Conservation (phyloP, 2,888 invertebrate species). For the Crioceris asparagi region DNA sequence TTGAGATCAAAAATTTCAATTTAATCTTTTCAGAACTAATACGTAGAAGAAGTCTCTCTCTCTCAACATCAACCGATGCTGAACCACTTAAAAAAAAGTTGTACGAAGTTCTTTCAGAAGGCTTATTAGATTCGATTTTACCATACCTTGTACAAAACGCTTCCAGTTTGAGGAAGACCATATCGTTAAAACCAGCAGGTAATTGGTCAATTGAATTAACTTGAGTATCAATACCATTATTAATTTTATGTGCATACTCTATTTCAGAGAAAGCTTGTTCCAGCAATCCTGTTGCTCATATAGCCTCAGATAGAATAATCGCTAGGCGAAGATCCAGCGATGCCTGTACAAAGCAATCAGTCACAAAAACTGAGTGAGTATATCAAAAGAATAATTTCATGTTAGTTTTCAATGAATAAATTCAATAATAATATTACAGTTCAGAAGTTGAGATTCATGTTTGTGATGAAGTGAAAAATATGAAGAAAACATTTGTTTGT, state of each 20-base stretch:
- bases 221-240: too few species aligned
- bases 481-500: slow-evolving; percentile 82
- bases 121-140: slow-evolving; percentile 70
- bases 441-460: slow-evolving; percentile 88
- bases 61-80: slow-evolving; percentile 10
- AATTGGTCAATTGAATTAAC: too few species aligned
- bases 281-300: too few species aligned
- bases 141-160: slow-evolving; percentile 53
- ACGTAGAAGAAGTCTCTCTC: not conserved
- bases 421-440: slow-evolving; percentile 19
- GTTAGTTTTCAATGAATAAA: not conserved
- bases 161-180: slow-evolving; percentile 26
- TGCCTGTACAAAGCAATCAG: slow-evolving; percentile 32
- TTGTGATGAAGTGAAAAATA: slow-evolving; percentile 85
- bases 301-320: too few species aligned
- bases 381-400: slow-evolving; percentile 2
- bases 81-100: slow-evolving; percentile 29
- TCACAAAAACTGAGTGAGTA: slow-evolving; percentile 39
- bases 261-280: too few species aligned
- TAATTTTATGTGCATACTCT: too few species aligned
- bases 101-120: slow-evolving; percentile 63
- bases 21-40: not conserved
- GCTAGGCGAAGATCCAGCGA: slow-evolving; percentile 21
- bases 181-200: not conserved
- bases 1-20: not conserved